Evolutionary conservation across 2,113 vertebrate species (phyloP), one percentile per base, ranked within the genome.

Genomic region (Dolichotis patagonum): DNA sequence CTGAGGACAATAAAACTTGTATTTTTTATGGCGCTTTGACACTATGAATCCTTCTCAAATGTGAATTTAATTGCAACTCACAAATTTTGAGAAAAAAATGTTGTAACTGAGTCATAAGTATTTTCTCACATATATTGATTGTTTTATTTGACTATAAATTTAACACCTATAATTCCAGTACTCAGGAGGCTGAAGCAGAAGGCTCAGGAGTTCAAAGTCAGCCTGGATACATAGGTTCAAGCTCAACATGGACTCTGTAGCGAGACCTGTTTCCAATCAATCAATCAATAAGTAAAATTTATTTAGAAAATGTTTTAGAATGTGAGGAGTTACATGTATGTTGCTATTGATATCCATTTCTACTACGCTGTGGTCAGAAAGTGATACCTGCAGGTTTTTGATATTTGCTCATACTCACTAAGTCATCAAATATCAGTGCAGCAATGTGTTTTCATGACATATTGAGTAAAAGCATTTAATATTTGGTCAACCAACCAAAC

Each of bases 31-130:
- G 91, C 7, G 1, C 24, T 84, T 80, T 69, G 38, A n/a, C 1
- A 49, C 7, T n/a, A 65, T 26, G 75, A 73, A 91, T 43, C 52
- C 63, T 89, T 92, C 41, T 83, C 58, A 60, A 93, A 35, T 46
- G 80, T 73, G 38, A 71, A 20, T 84, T 65, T 81, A 90, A 63
- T 71, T 94, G n/a, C 4, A 73, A 60, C 41, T 91, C 80, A 94
- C 32, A 62, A 32, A 46, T 65, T 65, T 88, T 85, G 84, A 75
- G 54, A 84, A 52, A 69, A 38, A 80, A 82, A 56, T 35, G 4
- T 54, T 71, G 62, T 84, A 49, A 73, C 28, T 62, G 82, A 69
- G 26, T 26, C 7, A 89, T 43, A 88, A 73, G 30, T 86, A 43
- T 5, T 71, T 85, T 80, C 7, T 60, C 24, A 67, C 49, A 86